Base-by-base conservation (phyloP, 2,113 vertebrate species). In the Gila orcuttii region DNA sequence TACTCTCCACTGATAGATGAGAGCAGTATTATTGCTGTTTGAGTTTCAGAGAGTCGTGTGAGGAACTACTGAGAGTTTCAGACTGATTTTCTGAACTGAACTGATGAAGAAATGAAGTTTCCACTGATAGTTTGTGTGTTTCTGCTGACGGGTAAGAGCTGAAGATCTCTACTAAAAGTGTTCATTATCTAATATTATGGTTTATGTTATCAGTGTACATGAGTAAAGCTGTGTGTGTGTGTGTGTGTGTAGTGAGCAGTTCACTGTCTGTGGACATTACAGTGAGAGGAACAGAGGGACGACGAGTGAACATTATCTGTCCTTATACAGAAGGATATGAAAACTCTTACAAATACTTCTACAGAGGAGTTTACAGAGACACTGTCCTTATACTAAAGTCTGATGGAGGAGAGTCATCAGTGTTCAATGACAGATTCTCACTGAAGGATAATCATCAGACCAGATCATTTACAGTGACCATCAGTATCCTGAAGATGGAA, bases 321-420 rank as follows among this genome's bases (percentile, higher is more conserved):
- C 12, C 45, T 68, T 88, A 88, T 21, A 0, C 0, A 36, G 4
- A 0, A 33, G 12, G 8, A 21, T 85, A 42, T 42, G 8, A 42
- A 42, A 42, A 42, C 8, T 42, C 42, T 36, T 3, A 1, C 12
- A 88, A 88, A 78, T 82, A 82, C 52, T 82, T 88, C 21, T 82
- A 23, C 33, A 85, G 59, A 31, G 45, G 59, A 69, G 0, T 2
- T 10, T 21, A 23, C 8, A 15, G 3, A 36, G 2, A 17, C 4
- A 25, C 23, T 78, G 10, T 10, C 2, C 7, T 33, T 3, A 71
- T 88, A 6, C 31, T 85, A 6, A 0, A n/a, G 71, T 82, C 21
- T 19, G 5, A 85, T 50, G 50, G 50, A 21, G 3, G 6, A 59
- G 7, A 33, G 1, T 0, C 2, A 1, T 81, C 57, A 83, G 52